Evolutionary conservation across 2,797 vertebrate genomes (phyloP), one percentile per base, ranked within the genome.

Genomic region (Danionella dracula): DNA sequence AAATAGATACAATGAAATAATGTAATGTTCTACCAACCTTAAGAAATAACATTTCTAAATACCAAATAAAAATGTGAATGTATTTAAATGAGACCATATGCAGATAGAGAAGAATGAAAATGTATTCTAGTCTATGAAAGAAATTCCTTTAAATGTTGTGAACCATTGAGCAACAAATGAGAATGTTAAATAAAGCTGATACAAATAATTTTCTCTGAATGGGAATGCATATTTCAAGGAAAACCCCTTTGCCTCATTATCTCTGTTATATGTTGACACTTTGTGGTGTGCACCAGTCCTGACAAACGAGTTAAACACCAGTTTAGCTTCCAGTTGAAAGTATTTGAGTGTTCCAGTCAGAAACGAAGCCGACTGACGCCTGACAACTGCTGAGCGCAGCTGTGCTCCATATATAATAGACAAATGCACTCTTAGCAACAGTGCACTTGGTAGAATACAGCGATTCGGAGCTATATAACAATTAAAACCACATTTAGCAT

Each of bases 151-250:
- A 70, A 51, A 73, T 68, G 54, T 37, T 32, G 12, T 53, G 69
- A 32, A 60, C 48, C 57, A 65, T 54, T 44, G 38, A 69, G n/a
- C 16, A 54, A 37, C 44, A 63, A 56, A 70, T 72, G 75, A 77
- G 74, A 77, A 72, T 54, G 45, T 70, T 71, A 71, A 71, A 64
- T 67, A 68, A 68, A 73, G 38, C 42, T 48, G 53, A 55, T 51
- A 54, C 35, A 60, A 41, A 35, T 62, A 12, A 66, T 51, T 29
- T 44, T 59, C 35, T 7, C 16, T 35, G 35, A 58, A 59, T 59
- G 34, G 32, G 38, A 19, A 29, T 63, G 53, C 45, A 41, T 58
- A 46, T 53, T 58, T 59, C 27, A 37, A 17, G 21, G 20, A 63
- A 51, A 53, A 49, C 65, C 29, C 13, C 53, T 57, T 50, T 56